Base-by-base conservation (phyloP, 2,797 vertebrate genomes). In the Limosa lapponica region DNA sequence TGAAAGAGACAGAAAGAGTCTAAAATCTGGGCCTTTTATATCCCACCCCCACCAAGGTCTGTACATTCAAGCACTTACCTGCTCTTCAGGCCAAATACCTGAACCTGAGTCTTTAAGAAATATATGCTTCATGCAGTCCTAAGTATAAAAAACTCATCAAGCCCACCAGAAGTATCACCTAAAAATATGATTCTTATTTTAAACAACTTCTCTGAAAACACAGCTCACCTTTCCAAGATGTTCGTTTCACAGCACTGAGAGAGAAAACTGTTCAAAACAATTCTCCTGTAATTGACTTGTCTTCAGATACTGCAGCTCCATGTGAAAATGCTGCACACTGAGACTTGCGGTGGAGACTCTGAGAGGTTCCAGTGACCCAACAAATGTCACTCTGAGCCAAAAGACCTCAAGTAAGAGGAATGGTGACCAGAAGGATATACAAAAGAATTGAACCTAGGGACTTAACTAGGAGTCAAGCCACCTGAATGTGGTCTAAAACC, bases 21-120 rank as follows among this genome's bases (percentile, higher is more conserved):
- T 57, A 30, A 87, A 92, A 37, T 49, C 67, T 65, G 14, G 4
- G 7, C 16, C 17, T 34, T 54, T 27, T 52, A 12, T 8, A 39
- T 16, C 15, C 49, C 57, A 36, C 7, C 11, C 14, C 13, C 17
- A 16, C 22, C 32, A 23, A 46, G 34, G 18, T 34, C 80, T 70
- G 55, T 19, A 43, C 0, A 0, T 37, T 79, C 30, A 48, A 72
- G 27, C 32, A 20, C 22, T 62, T 66, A 7, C 3, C 1, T 1
- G 13, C 44, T 55, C 52, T 46, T 84, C 54, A 58, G 49, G 43
- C 32, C 81, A n/a, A 44, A 49, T 32, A 43, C 23, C 32, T 55
- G 43, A 39, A 49, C 46, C 46, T 0, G 1, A 41, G 37, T 13
- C 65, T 65, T 43, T 52, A 49, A 74, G n/a, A 74, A 64, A 72